A percentile compares a stretch with the other conserved stretches of the same genome.
phyloP scores from a whole-genome alignment of 2,113 vertebrate species.

The human region DNA sequence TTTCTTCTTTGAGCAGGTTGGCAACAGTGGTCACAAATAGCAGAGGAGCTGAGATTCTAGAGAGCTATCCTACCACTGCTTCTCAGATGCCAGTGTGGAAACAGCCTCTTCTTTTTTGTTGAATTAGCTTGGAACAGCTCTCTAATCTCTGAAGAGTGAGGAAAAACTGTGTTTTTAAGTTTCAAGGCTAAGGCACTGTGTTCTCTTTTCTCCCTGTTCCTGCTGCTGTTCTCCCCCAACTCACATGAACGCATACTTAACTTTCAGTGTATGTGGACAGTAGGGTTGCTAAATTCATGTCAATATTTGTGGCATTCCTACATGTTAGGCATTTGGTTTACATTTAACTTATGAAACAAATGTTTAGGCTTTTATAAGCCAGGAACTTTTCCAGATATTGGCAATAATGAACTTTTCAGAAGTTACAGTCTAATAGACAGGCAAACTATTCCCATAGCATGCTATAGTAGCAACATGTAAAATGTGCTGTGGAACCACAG shows the following conservation, averaged over 20 bases:
- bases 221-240: neutral
- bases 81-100: neutral
- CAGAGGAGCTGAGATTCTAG: too few relatives aligned
- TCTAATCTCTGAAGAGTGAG: neutral
- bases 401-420: neutral
- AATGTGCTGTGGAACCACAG: neutral
- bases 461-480: neutral
- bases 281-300: neutral
- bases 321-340: neutral
- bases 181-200: neutral
- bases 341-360: neutral
- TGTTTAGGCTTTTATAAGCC: neutral
- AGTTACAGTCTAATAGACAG: neutral
- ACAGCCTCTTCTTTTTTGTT: neutral
- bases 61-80: fast-evolving
- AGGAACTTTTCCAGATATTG: neutral
- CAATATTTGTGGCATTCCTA: neutral
- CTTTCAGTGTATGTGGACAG: neutral
- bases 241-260: neutral
- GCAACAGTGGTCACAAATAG: neutral
- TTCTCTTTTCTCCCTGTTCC: neutral
- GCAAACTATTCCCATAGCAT: neutral
- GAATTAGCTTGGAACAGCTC: neutral
- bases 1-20: neutral
- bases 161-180: neutral